phyloP scores from a whole-genome alignment of 2,888 invertebrate species.

The Tortrix viridana region DNA sequence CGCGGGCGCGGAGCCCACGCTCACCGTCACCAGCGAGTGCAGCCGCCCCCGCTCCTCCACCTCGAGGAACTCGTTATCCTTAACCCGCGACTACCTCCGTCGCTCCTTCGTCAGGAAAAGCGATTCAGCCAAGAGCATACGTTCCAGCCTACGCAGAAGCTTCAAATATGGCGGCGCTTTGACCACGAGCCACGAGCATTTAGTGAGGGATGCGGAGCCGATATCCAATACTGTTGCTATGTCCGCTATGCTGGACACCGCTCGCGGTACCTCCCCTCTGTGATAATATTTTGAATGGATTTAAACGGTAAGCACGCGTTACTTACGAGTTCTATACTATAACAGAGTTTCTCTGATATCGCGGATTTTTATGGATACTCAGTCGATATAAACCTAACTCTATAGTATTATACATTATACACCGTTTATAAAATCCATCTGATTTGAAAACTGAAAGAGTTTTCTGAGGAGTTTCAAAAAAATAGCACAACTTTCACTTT shows the following conservation, averaged over 20 bases:
- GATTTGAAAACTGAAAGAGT: too few species aligned
- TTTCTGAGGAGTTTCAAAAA: too few species aligned
- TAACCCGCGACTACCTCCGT: conserved; percentile 68
- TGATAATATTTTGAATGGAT: conserved; percentile 57
- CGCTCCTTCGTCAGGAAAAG: conserved; percentile 74
- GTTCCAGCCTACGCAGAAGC: conserved; percentile 72
- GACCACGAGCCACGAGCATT: conserved; percentile 83
- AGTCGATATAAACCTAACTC: too few species aligned
- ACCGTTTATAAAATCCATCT: too few species aligned
- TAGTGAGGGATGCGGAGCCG: conserved; percentile 85
- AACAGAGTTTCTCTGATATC: too few species aligned
- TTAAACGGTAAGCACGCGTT: background rate
- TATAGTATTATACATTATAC: too few species aligned
- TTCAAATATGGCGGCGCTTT: conserved; percentile 72
- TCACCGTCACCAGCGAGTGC: conserved; percentile 68
- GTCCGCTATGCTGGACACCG: conserved; percentile 70
- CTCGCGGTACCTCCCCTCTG: conserved; percentile 66
- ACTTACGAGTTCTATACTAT: background rate
- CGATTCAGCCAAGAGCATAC: conserved; percentile 72
- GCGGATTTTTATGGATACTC: too few species aligned
- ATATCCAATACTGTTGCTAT: conserved; percentile 80
- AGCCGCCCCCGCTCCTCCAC: conserved; percentile 50
- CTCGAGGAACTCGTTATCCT: conserved; percentile 63
- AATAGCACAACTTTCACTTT: too few species aligned
- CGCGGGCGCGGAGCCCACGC: conserved; percentile 58